Percentiles rank a stretch among this genome's conserved stretches.
phyloP scores from a whole-genome alignment of 2,797 vertebrate genomes.

The Phataginus tricuspis region DNA sequence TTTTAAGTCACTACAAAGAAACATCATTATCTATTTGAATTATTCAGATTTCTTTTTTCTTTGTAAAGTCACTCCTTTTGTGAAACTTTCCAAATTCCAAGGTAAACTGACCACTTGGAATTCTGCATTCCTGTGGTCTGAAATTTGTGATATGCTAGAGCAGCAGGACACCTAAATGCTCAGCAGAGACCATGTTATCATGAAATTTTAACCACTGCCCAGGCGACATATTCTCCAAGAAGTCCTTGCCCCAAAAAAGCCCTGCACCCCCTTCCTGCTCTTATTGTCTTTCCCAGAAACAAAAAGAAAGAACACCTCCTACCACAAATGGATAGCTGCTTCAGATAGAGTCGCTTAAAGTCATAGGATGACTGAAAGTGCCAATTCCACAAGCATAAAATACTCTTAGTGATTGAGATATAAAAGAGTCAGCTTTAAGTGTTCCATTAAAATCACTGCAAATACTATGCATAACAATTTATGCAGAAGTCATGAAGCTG shows the following conservation, averaged over 20 bases:
- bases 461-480: conserved; percentile 78
- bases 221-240: neutral
- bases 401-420: conserved; percentile 64
- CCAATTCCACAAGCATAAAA: conserved; percentile 58
- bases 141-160: neutral
- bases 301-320: neutral
- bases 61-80: neutral
- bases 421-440: conserved; percentile 74
- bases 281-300: neutral
- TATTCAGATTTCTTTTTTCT: neutral
- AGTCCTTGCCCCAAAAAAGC: neutral
- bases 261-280: neutral
- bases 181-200: neutral
- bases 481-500: conserved; percentile 69
- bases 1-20: conserved; percentile 59
- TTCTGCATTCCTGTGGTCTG: neutral
- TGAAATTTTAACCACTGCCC: neutral
- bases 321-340: neutral
- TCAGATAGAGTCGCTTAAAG: conserved; percentile 20
- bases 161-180: too few species aligned
- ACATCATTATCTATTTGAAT: neutral
- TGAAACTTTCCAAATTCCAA: conserved; percentile 9
- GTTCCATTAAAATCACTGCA: conserved; percentile 82
- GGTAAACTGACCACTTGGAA: neutral
- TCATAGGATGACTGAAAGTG: conserved; percentile 47